Evolutionary conservation across 1,140 invertebrate genomes (phyloP), one percentile per base, ranked within the genome.

Genomic region (silkworm (Bombyx mori)): DNA sequence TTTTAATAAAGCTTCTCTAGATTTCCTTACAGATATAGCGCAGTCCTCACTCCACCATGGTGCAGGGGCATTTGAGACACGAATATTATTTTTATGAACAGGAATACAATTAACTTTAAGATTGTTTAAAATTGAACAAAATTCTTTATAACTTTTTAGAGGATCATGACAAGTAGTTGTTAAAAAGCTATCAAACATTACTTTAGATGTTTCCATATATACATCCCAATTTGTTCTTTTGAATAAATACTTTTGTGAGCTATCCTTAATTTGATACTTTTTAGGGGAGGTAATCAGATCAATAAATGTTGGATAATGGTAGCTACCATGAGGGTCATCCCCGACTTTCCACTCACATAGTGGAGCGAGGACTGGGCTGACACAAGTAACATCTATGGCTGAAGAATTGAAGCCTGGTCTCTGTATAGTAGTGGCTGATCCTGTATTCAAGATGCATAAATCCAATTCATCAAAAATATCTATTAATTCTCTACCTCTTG

Each of bases 281-380:
- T 18, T 18, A 18, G 12, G 12, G 12, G 12, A 18, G 12, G 12
- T 43, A n/a, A 18, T 18, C 43, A 8, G 7, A 7, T 53, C 35
- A 53, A 44, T 9, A n/a, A 53, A 1, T 7, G 52, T 53, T 6
- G 35, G 52, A 42, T 42, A 44, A n/a, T 53, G 52, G 43, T 53
- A 53, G 43, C 52, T 53, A 53, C 52, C 52, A 26, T 42, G 42
- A 7, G 52, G 52, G n/a, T 53, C 52, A 43, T 43, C 42, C 43
- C 43, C 8, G 6, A 53, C 52, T 4, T 53, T n/a, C 52, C 52
- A 53, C n/a, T 53, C 12, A 12, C 35, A 53, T 43, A 58, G 42
- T 42, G 22, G 10, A 49, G 18, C 44, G 18, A 45, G 44, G 42
- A 7, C 6, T 43, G 12, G 44, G 46, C 47, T 57, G n/a, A 50